Conservation (phyloP, 92 coral and sea anemone species). For the Siderastrea siderea region DNA sequence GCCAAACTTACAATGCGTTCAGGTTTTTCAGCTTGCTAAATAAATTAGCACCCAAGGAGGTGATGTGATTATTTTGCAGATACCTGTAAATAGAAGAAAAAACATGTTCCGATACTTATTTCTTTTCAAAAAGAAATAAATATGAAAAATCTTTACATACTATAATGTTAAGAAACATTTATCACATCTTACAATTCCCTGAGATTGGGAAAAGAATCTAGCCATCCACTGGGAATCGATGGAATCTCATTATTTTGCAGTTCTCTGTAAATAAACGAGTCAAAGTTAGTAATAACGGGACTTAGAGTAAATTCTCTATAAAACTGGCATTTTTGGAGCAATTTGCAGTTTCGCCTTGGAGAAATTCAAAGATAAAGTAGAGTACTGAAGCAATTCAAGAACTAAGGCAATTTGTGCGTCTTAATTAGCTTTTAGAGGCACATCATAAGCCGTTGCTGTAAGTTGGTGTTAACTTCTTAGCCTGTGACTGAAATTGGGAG, state of each 20-base stretch:
- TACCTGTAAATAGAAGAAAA: conserved; percentile 1
- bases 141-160: background rate
- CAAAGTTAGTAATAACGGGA: background rate
- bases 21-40: conserved; percentile 38
- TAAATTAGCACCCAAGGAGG: conserved; percentile 21
- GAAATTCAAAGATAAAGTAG: too few relatives aligned
- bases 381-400: too few relatives aligned
- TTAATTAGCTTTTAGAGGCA: too few relatives aligned
- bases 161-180: background rate
- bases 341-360: too few relatives aligned
- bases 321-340: background rate
- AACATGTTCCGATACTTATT: background rate
- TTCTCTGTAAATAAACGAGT: conserved; percentile 53
- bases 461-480: too few relatives aligned
- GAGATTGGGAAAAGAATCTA: conserved; percentile 73
- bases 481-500: too few relatives aligned
- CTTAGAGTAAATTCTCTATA: background rate
- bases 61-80: conserved; percentile 22
- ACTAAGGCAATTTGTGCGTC: too few relatives aligned
- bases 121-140: background rate
- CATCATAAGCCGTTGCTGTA: too few relatives aligned
- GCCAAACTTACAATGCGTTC: conserved; percentile 23
- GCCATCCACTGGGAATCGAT: conserved; percentile 68
- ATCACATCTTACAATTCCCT: conserved; percentile 43
- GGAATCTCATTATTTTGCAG: conserved; percentile 76